phyloP scores from a whole-genome alignment of 2,797 vertebrate genomes.

The Cossypha caffra region DNA sequence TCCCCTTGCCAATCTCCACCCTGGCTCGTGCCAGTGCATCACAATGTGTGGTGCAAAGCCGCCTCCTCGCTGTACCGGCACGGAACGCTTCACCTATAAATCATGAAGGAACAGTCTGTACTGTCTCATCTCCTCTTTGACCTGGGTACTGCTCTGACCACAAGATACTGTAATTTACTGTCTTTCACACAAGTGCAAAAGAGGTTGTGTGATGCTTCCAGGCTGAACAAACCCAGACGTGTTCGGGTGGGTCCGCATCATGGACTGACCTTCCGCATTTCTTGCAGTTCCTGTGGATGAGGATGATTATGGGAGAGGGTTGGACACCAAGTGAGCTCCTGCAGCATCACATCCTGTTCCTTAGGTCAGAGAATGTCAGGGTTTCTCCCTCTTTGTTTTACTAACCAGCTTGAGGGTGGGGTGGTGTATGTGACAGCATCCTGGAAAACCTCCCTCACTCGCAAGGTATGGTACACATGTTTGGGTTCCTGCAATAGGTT shows the following conservation, averaged over 20 bases:
- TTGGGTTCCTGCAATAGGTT: neutral
- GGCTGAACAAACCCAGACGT: neutral
- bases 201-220: neutral
- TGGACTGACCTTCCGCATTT: rapidly evolving
- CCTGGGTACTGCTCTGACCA: neutral
- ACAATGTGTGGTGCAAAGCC: neutral
- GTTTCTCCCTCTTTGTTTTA: neutral
- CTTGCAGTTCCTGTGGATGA: neutral
- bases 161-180: neutral
- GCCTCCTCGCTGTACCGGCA: neutral
- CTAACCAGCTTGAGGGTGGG: rapidly evolving
- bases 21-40: neutral
- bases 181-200: neutral
- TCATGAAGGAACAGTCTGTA: neutral
- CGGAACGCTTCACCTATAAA: neutral
- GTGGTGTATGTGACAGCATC: neutral
- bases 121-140: constrained; percentile 15
- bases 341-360: rapidly evolving
- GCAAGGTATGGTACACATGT: neutral
- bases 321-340: neutral
- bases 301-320: neutral
- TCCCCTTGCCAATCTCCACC: constrained; percentile 13
- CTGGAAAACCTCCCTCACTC: rapidly evolving
- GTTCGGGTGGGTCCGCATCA: rapidly evolving
- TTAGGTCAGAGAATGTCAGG: neutral